Conservation (phyloP, 2,797 vertebrate species). For the Harpagifer antarcticus region DNA sequence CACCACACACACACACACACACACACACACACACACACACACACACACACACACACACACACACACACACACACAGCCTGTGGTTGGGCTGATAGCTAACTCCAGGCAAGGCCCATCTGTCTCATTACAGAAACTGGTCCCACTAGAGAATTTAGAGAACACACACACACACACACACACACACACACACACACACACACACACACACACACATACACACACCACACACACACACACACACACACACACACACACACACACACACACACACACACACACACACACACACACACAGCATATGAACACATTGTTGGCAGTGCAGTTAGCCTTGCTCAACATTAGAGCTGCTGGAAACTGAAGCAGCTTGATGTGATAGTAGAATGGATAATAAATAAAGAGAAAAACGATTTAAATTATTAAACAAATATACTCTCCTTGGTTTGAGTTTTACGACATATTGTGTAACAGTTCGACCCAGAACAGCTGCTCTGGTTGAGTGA, state of each 20-base stretch:
- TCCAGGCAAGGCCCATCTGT: slow-evolving; percentile 76
- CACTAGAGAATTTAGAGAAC: slow-evolving; percentile 69
- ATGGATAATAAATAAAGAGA: slow-evolving; percentile 33
- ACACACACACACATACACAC: slow-evolving; percentile 26
- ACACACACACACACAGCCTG: slow-evolving; percentile 48
- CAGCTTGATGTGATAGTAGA: slow-evolving; percentile 56
- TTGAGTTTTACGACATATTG: slow-evolving; percentile 38
- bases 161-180: slow-evolving; percentile 35
- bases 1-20: slow-evolving; percentile 42
- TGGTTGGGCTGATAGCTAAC: slow-evolving; percentile 68
- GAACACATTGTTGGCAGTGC: slow-evolving; percentile 57
- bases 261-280: slow-evolving; percentile 25
- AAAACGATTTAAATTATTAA: slow-evolving; percentile 42
- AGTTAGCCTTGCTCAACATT: slow-evolving; percentile 61
- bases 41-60: no score
- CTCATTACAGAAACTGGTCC: slow-evolving; percentile 75
- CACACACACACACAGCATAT: slow-evolving; percentile 14
- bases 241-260: slow-evolving; percentile 27
- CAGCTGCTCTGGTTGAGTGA: slow-evolving; percentile 11
- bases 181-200: slow-evolving; percentile 22
- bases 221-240: slow-evolving; percentile 13
- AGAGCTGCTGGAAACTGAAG: slow-evolving; percentile 60
- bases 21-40: background rate
- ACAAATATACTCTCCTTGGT: slow-evolving; percentile 29
- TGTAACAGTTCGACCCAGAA: slow-evolving; percentile 44